Percentiles rank a stretch among this genome's conserved stretches.
These are phyloP conservation scores for Eospalax fontanierii DNA, from an alignment of 2,797 vertebrate species.

Conservation along the genomic window DNA sequence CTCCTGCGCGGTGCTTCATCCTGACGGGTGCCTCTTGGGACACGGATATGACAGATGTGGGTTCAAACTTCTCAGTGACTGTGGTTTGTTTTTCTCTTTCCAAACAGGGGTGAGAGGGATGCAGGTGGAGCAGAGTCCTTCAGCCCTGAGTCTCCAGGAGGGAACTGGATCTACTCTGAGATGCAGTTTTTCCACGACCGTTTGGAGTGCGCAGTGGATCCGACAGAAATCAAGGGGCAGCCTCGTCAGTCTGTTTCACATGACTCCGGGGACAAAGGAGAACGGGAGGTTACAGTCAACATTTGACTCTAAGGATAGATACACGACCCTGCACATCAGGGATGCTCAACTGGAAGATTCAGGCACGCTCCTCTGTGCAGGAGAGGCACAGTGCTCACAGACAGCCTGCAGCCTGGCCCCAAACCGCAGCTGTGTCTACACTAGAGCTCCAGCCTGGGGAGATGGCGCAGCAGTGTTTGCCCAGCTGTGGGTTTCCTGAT, in stretches of 20 bases:
- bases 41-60: neutral
- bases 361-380: constrained; percentile 72
- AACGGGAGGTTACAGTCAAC: constrained; percentile 13
- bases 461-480: fast-evolving
- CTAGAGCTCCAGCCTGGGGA: neutral
- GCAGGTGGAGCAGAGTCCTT: constrained; percentile 12
- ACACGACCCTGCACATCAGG: constrained; percentile 19
- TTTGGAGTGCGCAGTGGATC: constrained; percentile 2
- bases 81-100: neutral
- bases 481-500: neutral
- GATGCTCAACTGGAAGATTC: constrained; percentile 60
- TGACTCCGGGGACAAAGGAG: neutral
- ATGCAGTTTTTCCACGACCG: constrained; percentile 34
- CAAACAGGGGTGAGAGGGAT: neutral
- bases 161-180: neutral
- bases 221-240: neutral
- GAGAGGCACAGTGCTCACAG: constrained; percentile 57
- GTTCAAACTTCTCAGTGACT: neutral
- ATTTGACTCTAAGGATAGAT: neutral
- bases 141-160: neutral
- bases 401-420: neutral
- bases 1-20: neutral
- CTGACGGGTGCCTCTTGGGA: neutral
- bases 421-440: constrained; percentile 35
- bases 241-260: neutral